Base-by-base conservation (phyloP, 2,113 vertebrate species). In the Platycercus adscitus region DNA sequence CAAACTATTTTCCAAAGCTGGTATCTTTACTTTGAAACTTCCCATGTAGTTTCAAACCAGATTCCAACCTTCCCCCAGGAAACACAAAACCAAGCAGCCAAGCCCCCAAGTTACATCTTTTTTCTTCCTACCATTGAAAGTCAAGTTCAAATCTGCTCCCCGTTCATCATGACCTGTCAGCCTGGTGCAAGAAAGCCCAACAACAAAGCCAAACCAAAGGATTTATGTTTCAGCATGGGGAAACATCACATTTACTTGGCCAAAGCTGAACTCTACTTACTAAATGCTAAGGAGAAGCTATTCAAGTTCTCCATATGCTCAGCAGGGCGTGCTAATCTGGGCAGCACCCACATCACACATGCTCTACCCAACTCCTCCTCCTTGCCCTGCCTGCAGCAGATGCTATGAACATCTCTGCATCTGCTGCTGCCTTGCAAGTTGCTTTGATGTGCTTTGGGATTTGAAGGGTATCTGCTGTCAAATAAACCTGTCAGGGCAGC, bases 381-480 rank as follows among this genome's bases (percentile, higher is more conserved):
- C 81, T 78, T 44, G 61, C 88, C 81, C 17, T 12, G 81, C 86
- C 89, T 81, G 19, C 93, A 79, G 92, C 95, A 91, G 86, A 73
- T 75, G 75, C 76, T 49, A 3, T 20, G 0, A 17, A 18, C 28
- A 78, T 82, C 39, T 17, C 49, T 1, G 43, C 82, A 69, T 79
- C 84, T 93, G 82, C 25, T 86, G 58, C 77, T 68, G 50, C 89
- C 88, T 95, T 85, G 28, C 89, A 53, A 65, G 9, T 35, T 35
- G 88, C 69, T 66, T 41, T 91, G n/a, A n/a, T 19, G 31, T 39
- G 86, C 33, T 9, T 60, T 50, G 52, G 86, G 87, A 71, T 60
- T 33, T 65, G 50, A 71, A 77, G 76, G 91, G 58, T 26, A 17
- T 13, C 60, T 81, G 65, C 29, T 61, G 79, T 53, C 93, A 85